Conservation (phyloP, 2,797 vertebrate species). For the Lates japonicus region DNA sequence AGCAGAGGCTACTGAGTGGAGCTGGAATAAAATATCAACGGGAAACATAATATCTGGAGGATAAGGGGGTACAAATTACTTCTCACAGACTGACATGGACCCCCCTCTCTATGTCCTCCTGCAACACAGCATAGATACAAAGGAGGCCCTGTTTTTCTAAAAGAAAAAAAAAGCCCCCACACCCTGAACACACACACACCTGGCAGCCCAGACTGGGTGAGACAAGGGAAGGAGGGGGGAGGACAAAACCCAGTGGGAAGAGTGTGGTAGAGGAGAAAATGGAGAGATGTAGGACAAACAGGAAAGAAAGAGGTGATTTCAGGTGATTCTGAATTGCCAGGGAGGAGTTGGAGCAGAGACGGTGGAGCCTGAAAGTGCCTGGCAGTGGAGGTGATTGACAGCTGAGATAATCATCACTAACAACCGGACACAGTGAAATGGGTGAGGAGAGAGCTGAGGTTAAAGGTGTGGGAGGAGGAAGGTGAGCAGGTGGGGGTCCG, state of each 20-base stretch:
- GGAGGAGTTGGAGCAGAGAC: conserved; percentile 35
- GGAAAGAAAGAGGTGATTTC: conserved; percentile 48
- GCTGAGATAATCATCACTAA: conserved; percentile 83
- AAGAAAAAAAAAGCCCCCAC: conserved; percentile 25
- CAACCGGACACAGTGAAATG: conserved; percentile 70
- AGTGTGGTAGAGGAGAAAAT: background rate
- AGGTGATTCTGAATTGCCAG: conserved; percentile 45
- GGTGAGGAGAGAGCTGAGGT: conserved; percentile 55
- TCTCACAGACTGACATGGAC: conserved; percentile 79
- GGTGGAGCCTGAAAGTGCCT: conserved; percentile 27
- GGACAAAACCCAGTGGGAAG: conserved; percentile 1
- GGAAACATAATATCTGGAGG: conserved; percentile 72
- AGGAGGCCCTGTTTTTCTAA: conserved; percentile 72
- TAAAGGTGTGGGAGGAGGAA: conserved; percentile 71
- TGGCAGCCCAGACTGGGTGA: conserved; percentile 54
- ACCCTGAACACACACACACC: conserved; percentile 57
- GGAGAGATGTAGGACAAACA: conserved; percentile 33
- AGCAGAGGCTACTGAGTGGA: conserved; percentile 25
- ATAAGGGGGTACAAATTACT: conserved; percentile 80
- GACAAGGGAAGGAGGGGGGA: conserved; percentile 8
- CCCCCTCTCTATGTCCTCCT: conserved; percentile 38
- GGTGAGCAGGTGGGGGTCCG: conserved; percentile 65
- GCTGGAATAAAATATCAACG: conserved; percentile 61
- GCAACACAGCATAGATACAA: conserved; percentile 76
- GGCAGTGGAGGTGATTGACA: conserved; percentile 78